phyloP scores from a whole-genome alignment of 1,140 invertebrate genomes.

The Drusus annulatus region DNA sequence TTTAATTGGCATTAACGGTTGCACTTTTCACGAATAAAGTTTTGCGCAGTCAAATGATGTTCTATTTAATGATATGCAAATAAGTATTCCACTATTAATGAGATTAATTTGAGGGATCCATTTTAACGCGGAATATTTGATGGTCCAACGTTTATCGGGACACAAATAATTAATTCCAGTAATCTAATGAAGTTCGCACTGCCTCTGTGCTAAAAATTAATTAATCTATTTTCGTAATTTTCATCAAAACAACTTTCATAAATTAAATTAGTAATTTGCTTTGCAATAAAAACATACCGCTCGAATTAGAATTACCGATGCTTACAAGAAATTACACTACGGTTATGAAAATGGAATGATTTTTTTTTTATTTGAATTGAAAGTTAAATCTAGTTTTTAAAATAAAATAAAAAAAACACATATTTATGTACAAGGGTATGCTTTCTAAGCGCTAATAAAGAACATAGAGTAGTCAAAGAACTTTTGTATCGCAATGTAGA shows the following conservation, averaged over 20 bases:
- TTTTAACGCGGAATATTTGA: slow-evolving; percentile 4
- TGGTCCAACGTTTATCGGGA: neutral
- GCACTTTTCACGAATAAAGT: slow-evolving; percentile 30
- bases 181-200: slow-evolving; percentile 3
- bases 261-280: too few species aligned
- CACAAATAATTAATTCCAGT: neutral
- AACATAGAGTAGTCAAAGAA: neutral
- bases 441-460: neutral
- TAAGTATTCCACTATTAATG: slow-evolving; percentile 38
- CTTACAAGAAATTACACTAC: neutral
- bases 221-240: too few species aligned
- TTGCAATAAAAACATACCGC: too few species aligned
- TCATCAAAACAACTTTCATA: too few species aligned
- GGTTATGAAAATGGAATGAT: neutral
- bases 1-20: slow-evolving; percentile 43
- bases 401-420: neutral
- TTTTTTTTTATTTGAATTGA: too few species aligned
- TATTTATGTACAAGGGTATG: neutral
- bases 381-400: neutral
- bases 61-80: slow-evolving; percentile 48
- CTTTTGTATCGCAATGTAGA: neutral
- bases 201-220: neutral
- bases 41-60: slow-evolving; percentile 25
- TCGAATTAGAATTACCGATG: neutral
- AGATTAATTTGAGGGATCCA: slow-evolving; percentile 16